Conservation (phyloP, 2,797 vertebrate species). For the Cynodonichthys magdalenae region DNA sequence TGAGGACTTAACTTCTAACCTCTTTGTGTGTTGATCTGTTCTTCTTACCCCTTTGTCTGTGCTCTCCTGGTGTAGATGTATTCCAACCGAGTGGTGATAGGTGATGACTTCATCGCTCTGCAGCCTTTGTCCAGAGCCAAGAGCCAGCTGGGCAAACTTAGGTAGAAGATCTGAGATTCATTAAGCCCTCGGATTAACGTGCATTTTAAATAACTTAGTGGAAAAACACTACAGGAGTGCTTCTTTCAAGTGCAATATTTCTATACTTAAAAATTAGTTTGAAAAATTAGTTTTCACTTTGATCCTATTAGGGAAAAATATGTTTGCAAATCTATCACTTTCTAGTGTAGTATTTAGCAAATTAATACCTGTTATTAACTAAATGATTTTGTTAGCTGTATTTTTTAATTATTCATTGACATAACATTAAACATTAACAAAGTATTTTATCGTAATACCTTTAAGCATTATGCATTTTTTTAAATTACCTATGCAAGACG, state of each 20-base stretch:
- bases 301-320: not conserved
- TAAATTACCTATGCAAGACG: not conserved
- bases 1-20: conserved; percentile 46
- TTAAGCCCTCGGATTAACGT: conserved; percentile 42
- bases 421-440: not conserved
- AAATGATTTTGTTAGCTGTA: not conserved
- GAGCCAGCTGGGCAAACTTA: conserved; percentile 99
- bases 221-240: conserved; percentile 33
- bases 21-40: conserved; percentile 52
- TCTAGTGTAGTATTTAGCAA: not conserved
- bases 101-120: conserved; percentile 99
- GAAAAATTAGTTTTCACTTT: not conserved
- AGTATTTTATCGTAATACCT: not conserved
- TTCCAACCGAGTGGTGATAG: conserved; percentile 97
- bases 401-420: not conserved
- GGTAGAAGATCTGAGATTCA: conserved; percentile 89
- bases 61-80: conserved; percentile 90
- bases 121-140: conserved; percentile 99
- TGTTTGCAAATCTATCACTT: too few species aligned
- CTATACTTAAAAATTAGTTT: not conserved
- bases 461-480: not conserved
- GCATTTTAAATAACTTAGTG: not conserved
- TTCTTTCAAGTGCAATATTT: conserved; percentile 47
- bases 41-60: conserved; percentile 65
- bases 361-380: not conserved